Evolutionary conservation across 1,140 invertebrate species (phyloP).

Genomic region (Drosophila miranda): DNA sequence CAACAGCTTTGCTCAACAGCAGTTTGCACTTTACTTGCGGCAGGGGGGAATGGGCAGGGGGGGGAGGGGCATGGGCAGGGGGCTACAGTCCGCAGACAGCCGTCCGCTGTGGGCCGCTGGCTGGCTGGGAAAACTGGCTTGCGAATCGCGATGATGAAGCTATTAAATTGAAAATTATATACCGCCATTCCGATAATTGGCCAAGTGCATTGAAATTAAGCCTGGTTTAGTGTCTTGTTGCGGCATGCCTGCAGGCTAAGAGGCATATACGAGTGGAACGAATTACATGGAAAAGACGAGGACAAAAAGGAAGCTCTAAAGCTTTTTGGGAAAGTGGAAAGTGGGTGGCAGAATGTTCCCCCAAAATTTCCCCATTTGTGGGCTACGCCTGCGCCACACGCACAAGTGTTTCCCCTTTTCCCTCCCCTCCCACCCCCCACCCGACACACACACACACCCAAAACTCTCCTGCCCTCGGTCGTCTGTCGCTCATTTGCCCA

Average conservation of each 20-base stretch:
- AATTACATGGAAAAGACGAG: too few relatives aligned
- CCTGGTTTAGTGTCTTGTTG: constrained; percentile 41
- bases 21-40: constrained; percentile 63
- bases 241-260: not conserved
- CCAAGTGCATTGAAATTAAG: constrained; percentile 67
- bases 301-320: too few relatives aligned
- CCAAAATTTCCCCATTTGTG: too few relatives aligned
- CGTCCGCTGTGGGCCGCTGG: constrained; percentile 5
- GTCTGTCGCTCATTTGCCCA: constrained; percentile 45
- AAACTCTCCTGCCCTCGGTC: constrained; percentile 5
- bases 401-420: constrained; percentile 29
- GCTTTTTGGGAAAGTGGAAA: too few relatives aligned
- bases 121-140: constrained; percentile 16
- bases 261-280: too few relatives aligned
- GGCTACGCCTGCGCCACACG: constrained; percentile 31
- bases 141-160: constrained; percentile 58
- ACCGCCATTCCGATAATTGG: constrained; percentile 62
- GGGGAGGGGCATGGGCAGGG: too few relatives aligned
- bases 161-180: constrained; percentile 79
- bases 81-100: too few relatives aligned
- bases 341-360: too few relatives aligned
- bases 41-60: not conserved
- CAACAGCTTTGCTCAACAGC: constrained; percentile 74
- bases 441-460: not conserved
- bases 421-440: not conserved